Base-by-base conservation (phyloP, 1,140 invertebrate species). In the Zaprionus ghesquierei region DNA sequence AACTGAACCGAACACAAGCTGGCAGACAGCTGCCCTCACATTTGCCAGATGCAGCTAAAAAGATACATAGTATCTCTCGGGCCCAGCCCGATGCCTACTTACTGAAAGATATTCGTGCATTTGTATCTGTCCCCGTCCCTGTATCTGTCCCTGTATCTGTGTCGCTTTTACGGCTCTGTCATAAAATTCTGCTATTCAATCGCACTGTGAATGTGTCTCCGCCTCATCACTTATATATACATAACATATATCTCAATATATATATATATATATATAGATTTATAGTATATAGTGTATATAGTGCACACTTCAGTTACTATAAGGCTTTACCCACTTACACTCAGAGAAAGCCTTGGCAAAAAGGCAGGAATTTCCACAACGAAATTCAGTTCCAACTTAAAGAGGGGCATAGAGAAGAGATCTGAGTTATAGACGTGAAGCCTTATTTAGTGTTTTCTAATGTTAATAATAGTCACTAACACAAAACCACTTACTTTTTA, bases 1-100 rank as follows among this genome's bases (percentile, higher is more conserved):
- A n/a, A n/a, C n/a, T n/a, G n/a, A 44, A 20, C 41, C 8, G 3
- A 20, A 18, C 41, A 44, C 68, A 64, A 31, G 29, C 51, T 69
- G 66, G 41, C 69, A 54, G 73, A 71, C 81, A 85, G 81, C 81
- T 86, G 81, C 81, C 75, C 68, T 69, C 75, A 79, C 82, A 86
- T 86, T 87, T 86, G 66, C 75, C 81, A 86, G 78, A 86, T 86
- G 75, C 75, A 77, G 50, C 53, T 35, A 51, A 31, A 61, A 49
- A 72, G 69, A 72, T 72, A 66, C 69, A 65, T 58, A 38, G 35
- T 27, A 69, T 41, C 35, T 41, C 35, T 15, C 10, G 55, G 38
- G 35, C 46, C 33, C 3, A 29, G 64, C 71, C 63, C 68, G 15
- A 38, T 66, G 38, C 41, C 41, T 46, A 60, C 63, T 64, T 70